Conservation (phyloP, 2,797 vertebrate genomes). For the Kryptopterus vitreolus region DNA sequence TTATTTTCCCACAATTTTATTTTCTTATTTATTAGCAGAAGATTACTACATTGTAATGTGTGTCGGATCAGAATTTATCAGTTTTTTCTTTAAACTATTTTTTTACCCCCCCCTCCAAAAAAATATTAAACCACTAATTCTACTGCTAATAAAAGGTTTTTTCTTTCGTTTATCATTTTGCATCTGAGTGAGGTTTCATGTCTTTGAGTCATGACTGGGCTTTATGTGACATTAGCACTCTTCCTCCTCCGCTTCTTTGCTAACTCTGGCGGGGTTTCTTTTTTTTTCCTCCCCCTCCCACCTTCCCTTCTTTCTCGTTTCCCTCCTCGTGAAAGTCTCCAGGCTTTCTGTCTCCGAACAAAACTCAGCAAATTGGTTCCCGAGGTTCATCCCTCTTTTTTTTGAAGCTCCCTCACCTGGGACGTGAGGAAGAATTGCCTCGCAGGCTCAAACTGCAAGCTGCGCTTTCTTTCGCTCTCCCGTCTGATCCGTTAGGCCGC, state of each 20-base stretch:
- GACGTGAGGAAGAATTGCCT: constrained; percentile 78
- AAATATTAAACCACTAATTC: no score
- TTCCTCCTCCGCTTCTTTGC: constrained; percentile 9
- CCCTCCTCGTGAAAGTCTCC: constrained; percentile 58
- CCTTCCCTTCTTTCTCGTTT: constrained; percentile 3
- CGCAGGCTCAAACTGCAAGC: constrained; percentile 81
- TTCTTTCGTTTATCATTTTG: background rate
- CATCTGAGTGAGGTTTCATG: background rate
- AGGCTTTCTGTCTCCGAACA: constrained; percentile 78
- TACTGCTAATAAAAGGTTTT: background rate
- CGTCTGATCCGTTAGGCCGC: constrained; percentile 74
- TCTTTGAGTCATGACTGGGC: background rate
- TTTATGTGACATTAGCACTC: constrained; percentile 3
- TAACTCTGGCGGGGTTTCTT: constrained; percentile 5
- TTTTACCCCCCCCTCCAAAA: no score
- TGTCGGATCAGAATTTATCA: no score
- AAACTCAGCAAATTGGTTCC: constrained; percentile 87
- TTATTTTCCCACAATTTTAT: no score
- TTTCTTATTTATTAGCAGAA: no score
- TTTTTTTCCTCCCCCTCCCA: background rate
- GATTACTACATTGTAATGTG: no score
- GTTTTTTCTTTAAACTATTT: background rate
- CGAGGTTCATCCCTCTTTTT: constrained; percentile 78
- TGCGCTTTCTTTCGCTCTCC: constrained; percentile 75
- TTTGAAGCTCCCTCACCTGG: constrained; percentile 74